phyloP scores from a whole-genome alignment of 2,888 invertebrate species.

The Pocota personata region DNA sequence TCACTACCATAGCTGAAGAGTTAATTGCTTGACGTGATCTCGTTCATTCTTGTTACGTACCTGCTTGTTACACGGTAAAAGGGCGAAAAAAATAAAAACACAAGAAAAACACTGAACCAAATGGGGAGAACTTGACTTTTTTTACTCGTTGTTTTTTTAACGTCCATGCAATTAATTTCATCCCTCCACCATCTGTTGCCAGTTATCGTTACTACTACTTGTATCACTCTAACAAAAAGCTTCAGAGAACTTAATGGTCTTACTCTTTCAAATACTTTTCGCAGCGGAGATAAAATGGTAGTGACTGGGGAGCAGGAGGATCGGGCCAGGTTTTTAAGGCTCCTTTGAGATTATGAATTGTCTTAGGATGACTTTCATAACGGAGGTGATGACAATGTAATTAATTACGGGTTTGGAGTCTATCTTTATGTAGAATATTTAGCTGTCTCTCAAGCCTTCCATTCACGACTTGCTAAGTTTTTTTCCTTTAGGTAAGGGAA shows the following conservation, averaged over 20 bases:
- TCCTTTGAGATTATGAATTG: too few species aligned
- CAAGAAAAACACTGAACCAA: neutral
- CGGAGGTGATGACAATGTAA: too few species aligned
- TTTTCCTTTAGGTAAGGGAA: too few species aligned
- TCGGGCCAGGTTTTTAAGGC: neutral
- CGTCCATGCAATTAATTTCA: constrained; percentile 34
- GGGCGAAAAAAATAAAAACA: neutral
- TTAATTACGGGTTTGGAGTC: too few species aligned
- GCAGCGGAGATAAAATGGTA: neutral
- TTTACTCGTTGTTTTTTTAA: neutral
- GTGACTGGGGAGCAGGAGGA: neutral
- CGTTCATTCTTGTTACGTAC: constrained; percentile 12
- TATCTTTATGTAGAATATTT: too few species aligned
- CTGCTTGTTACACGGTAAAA: neutral
- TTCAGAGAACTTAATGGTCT: constrained; percentile 39
- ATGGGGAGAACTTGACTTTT: neutral
- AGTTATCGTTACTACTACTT: constrained; percentile 18
- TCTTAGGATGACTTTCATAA: too few species aligned
- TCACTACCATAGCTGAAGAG: constrained; percentile 25
- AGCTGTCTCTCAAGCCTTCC: too few species aligned
- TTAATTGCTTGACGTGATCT: constrained; percentile 53
- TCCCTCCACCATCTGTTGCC: constrained; percentile 30
- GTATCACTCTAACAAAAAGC: neutral
- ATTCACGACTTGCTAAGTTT: too few species aligned
- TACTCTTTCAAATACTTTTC: neutral